Evolutionary conservation across 2,888 invertebrate genomes (phyloP).

Genomic region (Drosophila setosimentum): DNA sequence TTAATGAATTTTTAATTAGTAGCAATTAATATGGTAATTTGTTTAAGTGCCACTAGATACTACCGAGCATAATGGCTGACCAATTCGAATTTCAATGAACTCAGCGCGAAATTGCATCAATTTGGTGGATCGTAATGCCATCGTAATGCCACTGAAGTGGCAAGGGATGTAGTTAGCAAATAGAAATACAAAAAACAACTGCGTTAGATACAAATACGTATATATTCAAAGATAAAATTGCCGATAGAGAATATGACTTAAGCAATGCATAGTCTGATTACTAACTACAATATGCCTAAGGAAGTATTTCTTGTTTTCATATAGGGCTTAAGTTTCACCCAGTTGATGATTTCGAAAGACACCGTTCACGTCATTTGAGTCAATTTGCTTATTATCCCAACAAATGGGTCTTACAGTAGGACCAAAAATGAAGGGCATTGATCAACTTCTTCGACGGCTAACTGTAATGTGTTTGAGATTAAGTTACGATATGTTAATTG

Average conservation of each 20-base stretch:
- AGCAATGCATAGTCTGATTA: background rate
- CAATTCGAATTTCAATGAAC: slow-evolving; percentile 8
- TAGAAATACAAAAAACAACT: background rate
- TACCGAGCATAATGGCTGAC: slow-evolving; percentile 3
- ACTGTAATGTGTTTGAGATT: background rate
- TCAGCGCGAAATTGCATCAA: background rate
- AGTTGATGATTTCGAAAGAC: background rate
- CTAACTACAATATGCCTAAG: slow-evolving; percentile 3
- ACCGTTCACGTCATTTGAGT: background rate
- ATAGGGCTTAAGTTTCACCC: background rate
- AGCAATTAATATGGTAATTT: slow-evolving; percentile 83
- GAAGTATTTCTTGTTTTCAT: background rate
- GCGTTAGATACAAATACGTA: background rate
- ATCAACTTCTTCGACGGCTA: slow-evolving; percentile 13
- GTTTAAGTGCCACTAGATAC: slow-evolving; percentile 64
- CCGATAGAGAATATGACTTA: background rate
- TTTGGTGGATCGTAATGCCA: slow-evolving; percentile 2
- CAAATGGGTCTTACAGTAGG: slow-evolving; percentile 54
- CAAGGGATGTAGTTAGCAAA: background rate
- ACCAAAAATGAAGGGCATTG: slow-evolving; percentile 48
- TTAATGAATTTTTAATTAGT: slow-evolving; percentile 82
- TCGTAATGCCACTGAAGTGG: background rate
- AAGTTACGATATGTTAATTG: background rate
- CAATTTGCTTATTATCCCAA: slow-evolving; percentile 7
- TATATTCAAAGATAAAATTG: background rate